Percentiles rank a stretch among this genome's conserved stretches.
Evolutionary conservation across 2,113 vertebrate species (phyloP).

Genomic region (Alethe diademata): DNA sequence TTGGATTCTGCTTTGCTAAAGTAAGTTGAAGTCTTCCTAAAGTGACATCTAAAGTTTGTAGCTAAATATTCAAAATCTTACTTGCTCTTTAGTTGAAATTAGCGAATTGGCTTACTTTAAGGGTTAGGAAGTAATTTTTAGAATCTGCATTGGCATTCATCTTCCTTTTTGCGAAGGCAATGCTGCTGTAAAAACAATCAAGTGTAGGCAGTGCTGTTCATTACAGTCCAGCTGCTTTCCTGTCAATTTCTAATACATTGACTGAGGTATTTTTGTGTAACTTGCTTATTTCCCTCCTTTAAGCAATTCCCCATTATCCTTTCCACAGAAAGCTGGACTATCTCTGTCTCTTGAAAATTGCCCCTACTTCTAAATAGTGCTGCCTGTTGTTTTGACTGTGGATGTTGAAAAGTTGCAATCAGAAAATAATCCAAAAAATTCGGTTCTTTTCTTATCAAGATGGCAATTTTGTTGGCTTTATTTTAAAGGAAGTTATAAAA

Average conservation of each 20-base stretch:
- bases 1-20: background rate
- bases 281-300: background rate
- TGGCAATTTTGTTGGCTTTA: background rate
- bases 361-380: background rate
- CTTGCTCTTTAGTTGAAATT: background rate
- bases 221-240: background rate
- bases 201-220: background rate
- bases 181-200: background rate
- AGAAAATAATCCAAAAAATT: background rate
- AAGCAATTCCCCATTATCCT: background rate
- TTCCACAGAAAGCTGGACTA: background rate
- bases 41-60: background rate
- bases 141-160: background rate
- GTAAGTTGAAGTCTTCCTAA: background rate
- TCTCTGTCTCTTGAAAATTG: background rate
- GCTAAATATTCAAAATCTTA: background rate
- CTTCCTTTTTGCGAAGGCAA: background rate
- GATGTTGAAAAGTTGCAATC: background rate
- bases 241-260: background rate
- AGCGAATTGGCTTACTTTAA: background rate
- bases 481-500: background rate
- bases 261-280: background rate
- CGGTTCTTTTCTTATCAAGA: background rate
- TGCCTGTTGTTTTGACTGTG: background rate
- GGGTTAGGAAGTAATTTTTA: background rate